Evolutionary conservation across 2,888 invertebrate species (phyloP), one percentile per base, ranked within the genome.

Genomic region (Dryobota labecula): DNA sequence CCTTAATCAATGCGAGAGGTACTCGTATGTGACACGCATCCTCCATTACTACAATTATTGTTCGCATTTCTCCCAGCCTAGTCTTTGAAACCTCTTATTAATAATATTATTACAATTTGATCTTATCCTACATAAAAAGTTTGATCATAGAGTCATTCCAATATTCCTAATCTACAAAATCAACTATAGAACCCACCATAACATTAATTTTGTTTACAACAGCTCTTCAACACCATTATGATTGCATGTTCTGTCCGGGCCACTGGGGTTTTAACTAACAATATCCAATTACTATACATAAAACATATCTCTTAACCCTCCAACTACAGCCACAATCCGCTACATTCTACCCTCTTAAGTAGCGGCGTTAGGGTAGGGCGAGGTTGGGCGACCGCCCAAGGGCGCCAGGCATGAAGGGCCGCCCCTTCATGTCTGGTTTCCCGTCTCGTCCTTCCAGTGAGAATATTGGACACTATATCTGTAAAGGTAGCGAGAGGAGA

Each of bases 31-130:
- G 80, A 80, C 71, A 85, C 70, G 70, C 79, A 78, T 75, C 57
- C 72, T 80, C 84, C 84, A 89, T 87, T 89, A 90, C 87, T 84
- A 90, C 89, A 89, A 90, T 88, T 87, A 90, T 88, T 87, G 88
- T 81, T 86, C 84, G 84, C 84, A 91, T 90, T 85, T 85, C 86
- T 77, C 71, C 71, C 72, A 61, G 77, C 76, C 76, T 70, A 20
- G 5, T 53, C 53, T 53, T 53, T 27, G 18, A 27, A 53, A 53
- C 18, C 51, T 7, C 15, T 8, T 53, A 9, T 9, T 53, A 53
- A 11, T 47, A 9, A 47, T n/a, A n/a, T n/a, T n/a, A n/a, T 47
- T 47, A 5, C n/a, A 47, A 11, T 18, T 27, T 27, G 5, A 5
- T 27, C 27, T 27, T 53, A 5, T 18, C 9, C 0, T 18, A 53